phyloP scores from a whole-genome alignment of 2,888 invertebrate genomes.

The Phaedon cochleariae region DNA sequence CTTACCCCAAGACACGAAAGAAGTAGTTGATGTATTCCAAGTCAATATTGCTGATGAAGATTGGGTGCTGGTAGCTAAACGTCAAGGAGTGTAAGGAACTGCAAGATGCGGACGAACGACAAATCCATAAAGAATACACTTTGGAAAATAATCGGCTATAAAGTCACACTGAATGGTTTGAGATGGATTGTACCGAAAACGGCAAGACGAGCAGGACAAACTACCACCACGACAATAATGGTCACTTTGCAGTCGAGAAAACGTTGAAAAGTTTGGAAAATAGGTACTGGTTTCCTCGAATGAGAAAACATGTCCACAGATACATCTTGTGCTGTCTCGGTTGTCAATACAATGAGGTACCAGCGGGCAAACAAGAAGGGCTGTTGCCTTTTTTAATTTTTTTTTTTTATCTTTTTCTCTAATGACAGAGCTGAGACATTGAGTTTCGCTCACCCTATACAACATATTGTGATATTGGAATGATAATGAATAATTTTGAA shows the following conservation, averaged over 20 bases:
- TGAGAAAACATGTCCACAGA: conserved; percentile 43
- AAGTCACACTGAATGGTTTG: conserved; percentile 27
- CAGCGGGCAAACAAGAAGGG: conserved; percentile 41
- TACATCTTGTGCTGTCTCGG: conserved; percentile 51
- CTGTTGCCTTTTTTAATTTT: too few relatives aligned
- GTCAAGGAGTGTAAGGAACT: conserved; percentile 27
- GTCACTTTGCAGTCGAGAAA: conserved; percentile 47
- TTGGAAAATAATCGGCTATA: conserved; percentile 34
- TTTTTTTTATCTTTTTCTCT: too few relatives aligned
- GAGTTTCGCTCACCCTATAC: too few relatives aligned
- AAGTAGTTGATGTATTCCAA: conserved; percentile 23
- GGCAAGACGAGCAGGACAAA: conserved; percentile 26
- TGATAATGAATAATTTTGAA: too few relatives aligned
- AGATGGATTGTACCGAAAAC: conserved; percentile 35
- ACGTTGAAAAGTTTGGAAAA: conserved; percentile 43
- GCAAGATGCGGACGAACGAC: conserved; percentile 17
- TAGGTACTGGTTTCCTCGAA: conserved; percentile 47
- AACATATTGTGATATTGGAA: too few relatives aligned
- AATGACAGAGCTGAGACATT: too few relatives aligned
- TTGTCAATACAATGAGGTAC: conserved; percentile 51
- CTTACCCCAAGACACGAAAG: not conserved
- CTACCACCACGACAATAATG: conserved; percentile 50
- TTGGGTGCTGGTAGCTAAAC: conserved; percentile 42
- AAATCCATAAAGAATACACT: conserved; percentile 34
- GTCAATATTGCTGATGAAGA: conserved; percentile 32